A percentile compares a stretch with the other conserved stretches of the same genome.
These are phyloP conservation scores for Lamellibrachia satsuma DNA, from an alignment of 2,888 invertebrate genomes.

Conservation along the genomic window DNA sequence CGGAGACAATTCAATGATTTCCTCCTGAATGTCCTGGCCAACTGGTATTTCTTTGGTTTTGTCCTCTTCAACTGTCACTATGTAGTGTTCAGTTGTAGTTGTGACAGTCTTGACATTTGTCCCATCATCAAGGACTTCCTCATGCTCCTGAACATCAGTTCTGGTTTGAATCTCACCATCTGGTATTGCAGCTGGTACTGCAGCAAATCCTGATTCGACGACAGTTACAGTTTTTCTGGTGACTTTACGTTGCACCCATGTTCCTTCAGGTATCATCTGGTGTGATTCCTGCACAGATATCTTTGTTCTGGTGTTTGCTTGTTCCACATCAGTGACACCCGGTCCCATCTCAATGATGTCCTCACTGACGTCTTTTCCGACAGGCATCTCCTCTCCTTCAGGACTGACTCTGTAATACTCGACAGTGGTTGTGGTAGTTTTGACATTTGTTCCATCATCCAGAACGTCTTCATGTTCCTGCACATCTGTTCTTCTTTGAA, in stretches of 20 bases:
- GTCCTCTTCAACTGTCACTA: background rate
- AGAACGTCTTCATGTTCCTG: background rate
- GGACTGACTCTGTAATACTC: background rate
- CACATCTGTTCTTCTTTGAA: background rate
- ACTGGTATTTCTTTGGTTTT: conserved; percentile 19
- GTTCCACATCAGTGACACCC: conserved; percentile 30
- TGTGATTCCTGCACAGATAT: background rate
- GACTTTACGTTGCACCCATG: too few relatives aligned
- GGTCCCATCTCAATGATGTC: conserved; percentile 31
- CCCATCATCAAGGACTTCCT: conserved; percentile 21
- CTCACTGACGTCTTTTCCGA: conserved; percentile 31
- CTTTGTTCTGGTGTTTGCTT: conserved; percentile 19
- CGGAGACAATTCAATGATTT: conserved; percentile 31
- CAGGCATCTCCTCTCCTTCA: background rate
- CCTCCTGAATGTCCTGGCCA: conserved; percentile 31
- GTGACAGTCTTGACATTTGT: conserved; percentile 24
- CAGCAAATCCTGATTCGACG: too few relatives aligned
- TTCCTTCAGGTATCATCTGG: background rate
- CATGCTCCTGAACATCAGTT: background rate
- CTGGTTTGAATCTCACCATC: too few relatives aligned
- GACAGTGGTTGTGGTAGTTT: background rate
- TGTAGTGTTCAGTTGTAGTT: conserved; percentile 14
- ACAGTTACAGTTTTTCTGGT: too few relatives aligned
- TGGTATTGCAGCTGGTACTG: too few relatives aligned
- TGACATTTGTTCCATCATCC: conserved; percentile 26